Base-by-base conservation (phyloP, 2,888 invertebrate species). In the Anthophora plumipes region DNA sequence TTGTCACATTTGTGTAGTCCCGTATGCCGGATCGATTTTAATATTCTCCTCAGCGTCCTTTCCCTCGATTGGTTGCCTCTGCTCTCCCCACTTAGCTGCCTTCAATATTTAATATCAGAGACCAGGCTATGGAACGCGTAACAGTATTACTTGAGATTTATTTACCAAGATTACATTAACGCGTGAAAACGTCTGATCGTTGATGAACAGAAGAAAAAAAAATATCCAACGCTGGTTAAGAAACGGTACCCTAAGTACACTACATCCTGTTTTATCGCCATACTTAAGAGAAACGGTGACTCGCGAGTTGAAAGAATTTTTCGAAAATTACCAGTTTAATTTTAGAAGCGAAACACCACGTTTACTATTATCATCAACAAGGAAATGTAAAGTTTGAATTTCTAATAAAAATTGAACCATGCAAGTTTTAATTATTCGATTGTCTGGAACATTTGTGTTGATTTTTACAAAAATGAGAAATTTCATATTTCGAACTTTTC, bases 81-180 rank as follows among this genome's bases (percentile, higher is more conserved):
- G n/a, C 0, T 41, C 12, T 22, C 11, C 20, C 8, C 31, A 12
- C 11, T 55, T 12, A n/a, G 43, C 20, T 37, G 52, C 66, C 39
- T 48, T 41, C 59, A 17, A 77, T 41, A 54, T 79, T 79, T 77
- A 60, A 68, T 64, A 70, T 70, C 63, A 1, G 25, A 25, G 43
- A 68, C 43, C 41, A 57, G 41, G 25, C 25, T 60, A n/a, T 12
- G 41, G 20, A 57, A 3, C 55, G 78, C 60, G 37, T 74, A 74
- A 80, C 68, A 78, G 78, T 73, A 73, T 78, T 67, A 63, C 54
- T 60, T 37, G 59, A 68, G 48, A 60, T 22, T 46, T 50, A 73
- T 77, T 66, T 31, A 17, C 43, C n/a, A 54, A 25, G 66, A 61
- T 66, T 72, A 55, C 73, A 50, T 71, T 61, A 81, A 74, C 77